Evolutionary conservation across 2,888 invertebrate genomes (phyloP).

Genomic region (Chrysomela aeneicollis): DNA sequence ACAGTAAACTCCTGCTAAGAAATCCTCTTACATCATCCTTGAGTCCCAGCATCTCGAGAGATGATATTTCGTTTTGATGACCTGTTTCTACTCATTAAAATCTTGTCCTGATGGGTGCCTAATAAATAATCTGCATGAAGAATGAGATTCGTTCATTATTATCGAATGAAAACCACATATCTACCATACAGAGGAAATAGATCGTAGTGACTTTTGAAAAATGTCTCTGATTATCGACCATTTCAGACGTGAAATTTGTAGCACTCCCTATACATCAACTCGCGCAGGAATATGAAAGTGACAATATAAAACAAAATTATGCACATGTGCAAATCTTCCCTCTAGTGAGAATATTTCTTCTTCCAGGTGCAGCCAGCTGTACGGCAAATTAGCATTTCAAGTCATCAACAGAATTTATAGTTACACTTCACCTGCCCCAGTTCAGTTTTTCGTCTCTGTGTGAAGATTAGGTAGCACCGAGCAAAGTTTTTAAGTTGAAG

Average conservation of each 20-base stretch:
- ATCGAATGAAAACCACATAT: too few species aligned
- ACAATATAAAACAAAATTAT: too few species aligned
- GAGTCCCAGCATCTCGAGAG: too few species aligned
- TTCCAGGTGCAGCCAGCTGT: slow-evolving; percentile 31
- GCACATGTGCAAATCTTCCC: background rate
- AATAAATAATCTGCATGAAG: slow-evolving; percentile 30
- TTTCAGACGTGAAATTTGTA: too few species aligned
- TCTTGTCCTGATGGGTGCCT: slow-evolving; percentile 22
- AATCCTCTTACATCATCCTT: too few species aligned
- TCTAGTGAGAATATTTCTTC: slow-evolving; percentile 10
- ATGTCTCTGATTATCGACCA: too few species aligned
- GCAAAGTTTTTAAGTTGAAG: background rate
- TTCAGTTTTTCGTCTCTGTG: slow-evolving; percentile 1
- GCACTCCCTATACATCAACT: too few species aligned
- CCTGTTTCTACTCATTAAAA: slow-evolving; percentile 25
- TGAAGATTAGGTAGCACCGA: background rate
- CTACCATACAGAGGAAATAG: too few species aligned
- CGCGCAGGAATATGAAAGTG: too few species aligned
- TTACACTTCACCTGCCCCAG: slow-evolving; percentile 20
- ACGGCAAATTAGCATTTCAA: slow-evolving; percentile 37
- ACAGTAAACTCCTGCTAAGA: too few species aligned
- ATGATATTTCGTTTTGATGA: slow-evolving; percentile 21
- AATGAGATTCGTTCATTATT: background rate
- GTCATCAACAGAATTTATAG: slow-evolving; percentile 30
- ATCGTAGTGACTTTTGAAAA: too few species aligned